Conservation (phyloP, 2,113 vertebrate species). For the Cavia aperea region DNA sequence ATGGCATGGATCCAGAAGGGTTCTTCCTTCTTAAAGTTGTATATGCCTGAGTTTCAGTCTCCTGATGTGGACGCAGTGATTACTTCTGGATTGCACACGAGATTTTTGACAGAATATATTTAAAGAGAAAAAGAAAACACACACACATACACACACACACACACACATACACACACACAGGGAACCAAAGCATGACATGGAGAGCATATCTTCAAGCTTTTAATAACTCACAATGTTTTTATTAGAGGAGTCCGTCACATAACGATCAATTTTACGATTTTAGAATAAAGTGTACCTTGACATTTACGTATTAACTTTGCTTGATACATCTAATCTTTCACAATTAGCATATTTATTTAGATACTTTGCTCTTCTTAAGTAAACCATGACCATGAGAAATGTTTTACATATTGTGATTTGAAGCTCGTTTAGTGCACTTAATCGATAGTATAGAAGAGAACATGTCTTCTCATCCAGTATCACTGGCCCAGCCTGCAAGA, state of each 20-base stretch:
- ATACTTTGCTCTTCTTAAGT: neutral
- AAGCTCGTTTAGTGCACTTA: neutral
- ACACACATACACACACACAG: neutral
- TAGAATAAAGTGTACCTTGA: neutral
- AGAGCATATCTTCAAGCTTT: neutral
- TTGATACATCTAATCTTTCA: neutral
- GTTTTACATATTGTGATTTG: neutral
- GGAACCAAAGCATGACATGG: neutral
- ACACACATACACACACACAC: neutral
- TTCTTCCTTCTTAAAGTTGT: slow-evolving; percentile 63
- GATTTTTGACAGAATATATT: slow-evolving; percentile 49
- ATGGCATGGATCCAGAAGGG: slow-evolving; percentile 58
- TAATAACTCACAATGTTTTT: neutral
- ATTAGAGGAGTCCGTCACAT: neutral
- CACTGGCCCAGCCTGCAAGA: neutral
- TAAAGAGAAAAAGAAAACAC: slow-evolving; percentile 29
- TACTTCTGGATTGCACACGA: neutral
- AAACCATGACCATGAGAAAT: neutral
- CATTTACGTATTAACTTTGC: neutral
- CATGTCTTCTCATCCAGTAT: neutral
- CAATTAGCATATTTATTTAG: neutral
- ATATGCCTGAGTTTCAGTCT: slow-evolving; percentile 22
- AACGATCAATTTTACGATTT: neutral
- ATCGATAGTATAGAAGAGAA: neutral
- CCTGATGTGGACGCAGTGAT: slow-evolving; percentile 40